These are phyloP conservation scores for Helicoverpa zea DNA, from an alignment of 1,140 invertebrate species.

Conservation along the genomic window DNA sequence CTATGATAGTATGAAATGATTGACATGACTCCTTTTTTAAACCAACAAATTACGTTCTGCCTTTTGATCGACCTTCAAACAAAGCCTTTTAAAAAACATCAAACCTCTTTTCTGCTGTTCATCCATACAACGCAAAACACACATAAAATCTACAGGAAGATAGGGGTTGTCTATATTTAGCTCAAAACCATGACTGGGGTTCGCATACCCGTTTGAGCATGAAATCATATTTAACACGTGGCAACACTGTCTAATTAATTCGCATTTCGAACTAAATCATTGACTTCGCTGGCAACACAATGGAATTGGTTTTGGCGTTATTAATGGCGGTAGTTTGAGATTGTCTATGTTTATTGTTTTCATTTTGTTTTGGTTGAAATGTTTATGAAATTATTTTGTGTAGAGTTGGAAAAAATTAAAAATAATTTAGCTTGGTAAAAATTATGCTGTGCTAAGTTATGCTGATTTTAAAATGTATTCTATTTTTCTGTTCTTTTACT, in stretches of 20 bases:
- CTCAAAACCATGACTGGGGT: slow-evolving; percentile 17
- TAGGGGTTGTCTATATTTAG: slow-evolving; percentile 28
- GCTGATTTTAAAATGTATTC: no score
- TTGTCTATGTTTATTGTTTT: not conserved
- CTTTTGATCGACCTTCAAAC: not conserved
- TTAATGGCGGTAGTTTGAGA: slow-evolving; percentile 13
- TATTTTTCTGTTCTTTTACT: no score
- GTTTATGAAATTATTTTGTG: no score
- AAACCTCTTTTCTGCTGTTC: slow-evolving; percentile 10
- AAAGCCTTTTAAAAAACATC: not conserved
- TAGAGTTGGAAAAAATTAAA: no score
- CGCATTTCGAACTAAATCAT: slow-evolving; percentile 34
- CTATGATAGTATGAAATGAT: no score
- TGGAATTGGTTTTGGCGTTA: not conserved
- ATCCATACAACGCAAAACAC: not conserved
- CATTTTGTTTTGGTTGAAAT: not conserved
- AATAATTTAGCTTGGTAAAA: no score
- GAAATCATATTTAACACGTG: slow-evolving; percentile 39
- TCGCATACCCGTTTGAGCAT: slow-evolving; percentile 28
- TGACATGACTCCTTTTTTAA: not conserved
- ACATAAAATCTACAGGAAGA: slow-evolving; percentile 20
- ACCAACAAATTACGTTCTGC: not conserved
- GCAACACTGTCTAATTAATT: slow-evolving; percentile 28
- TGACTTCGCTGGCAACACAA: slow-evolving; percentile 25
- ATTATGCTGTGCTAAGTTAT: no score